Evolutionary conservation across 2,797 vertebrate species (phyloP), one percentile per base, ranked within the genome.

Genomic region (Bradypus variegatus): DNA sequence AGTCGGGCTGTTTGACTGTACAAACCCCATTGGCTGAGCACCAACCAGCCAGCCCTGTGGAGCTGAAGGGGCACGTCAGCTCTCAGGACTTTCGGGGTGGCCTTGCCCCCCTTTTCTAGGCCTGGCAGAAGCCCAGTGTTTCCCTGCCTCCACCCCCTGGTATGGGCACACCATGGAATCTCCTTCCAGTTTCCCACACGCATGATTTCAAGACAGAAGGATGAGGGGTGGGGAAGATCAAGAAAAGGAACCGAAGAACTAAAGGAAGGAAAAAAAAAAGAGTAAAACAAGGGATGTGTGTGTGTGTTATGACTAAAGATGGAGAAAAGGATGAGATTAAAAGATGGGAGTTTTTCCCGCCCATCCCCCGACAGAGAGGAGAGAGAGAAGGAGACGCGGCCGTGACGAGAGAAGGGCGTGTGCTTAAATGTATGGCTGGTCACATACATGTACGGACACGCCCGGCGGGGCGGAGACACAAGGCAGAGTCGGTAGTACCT

Each of bases 401-500:
- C 41, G 31, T 36, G 48, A 67, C 16, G 93, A 89, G 93, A 38
- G 31, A 64, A 21, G 92, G 94, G 91, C 89, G 50, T 38, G 93
- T 48, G 76, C 81, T 79, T 92, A 92, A 86, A 92, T 90, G 95
- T 95, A 82, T 86, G 93, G 79, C 86, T 50, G 15, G 67, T 9
- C 75, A 73, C 95, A 95, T 77, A 87, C 93, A 94, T 33, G 96
- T 96, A 97, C 96, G 94, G 94, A 96, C 84, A 96, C 78, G 91
- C 97, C 97, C 86, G 96, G 97, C 93, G 96, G 96, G 95, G 98
- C 97, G 97, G 97, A 97, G 98, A 98, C 97, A 98, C 98, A 98
- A 97, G 98, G 98, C 98, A 98, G 97, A 97, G 97, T 97, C 96
- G 97, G 98, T 96, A 98, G 98, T 99, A 99, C 99, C 99, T 99